Evolutionary conservation across 2,113 vertebrate species (phyloP).

Genomic region (Rhea pennata): DNA sequence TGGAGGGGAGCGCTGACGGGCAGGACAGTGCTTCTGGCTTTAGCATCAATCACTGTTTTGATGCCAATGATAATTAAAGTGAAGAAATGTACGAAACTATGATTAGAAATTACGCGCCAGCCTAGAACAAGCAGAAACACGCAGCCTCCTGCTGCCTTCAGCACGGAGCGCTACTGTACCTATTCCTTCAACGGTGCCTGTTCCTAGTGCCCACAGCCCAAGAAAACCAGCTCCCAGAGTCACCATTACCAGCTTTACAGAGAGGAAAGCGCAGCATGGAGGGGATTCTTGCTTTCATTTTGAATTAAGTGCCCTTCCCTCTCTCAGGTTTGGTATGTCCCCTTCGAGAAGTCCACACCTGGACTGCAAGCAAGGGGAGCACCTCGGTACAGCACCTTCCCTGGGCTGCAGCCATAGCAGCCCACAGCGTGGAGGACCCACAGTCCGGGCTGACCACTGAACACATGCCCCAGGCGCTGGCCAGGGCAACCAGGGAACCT

Average conservation of each 20-base stretch:
- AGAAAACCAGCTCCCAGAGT: background rate
- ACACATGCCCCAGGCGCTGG: background rate
- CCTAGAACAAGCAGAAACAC: background rate
- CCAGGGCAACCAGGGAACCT: background rate
- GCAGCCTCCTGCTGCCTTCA: background rate
- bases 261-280: background rate
- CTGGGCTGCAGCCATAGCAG: background rate
- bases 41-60: background rate
- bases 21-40: background rate
- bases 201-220: background rate
- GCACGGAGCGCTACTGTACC: rapidly evolving
- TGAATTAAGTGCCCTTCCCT: background rate
- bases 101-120: background rate
- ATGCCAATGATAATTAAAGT: slow-evolving; percentile 2
- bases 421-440: background rate
- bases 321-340: background rate
- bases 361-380: background rate
- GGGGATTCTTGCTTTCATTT: background rate
- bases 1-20: background rate
- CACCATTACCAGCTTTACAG: background rate
- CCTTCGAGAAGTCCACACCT: background rate
- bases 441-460: background rate
- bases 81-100: background rate
- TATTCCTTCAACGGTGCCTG: background rate
- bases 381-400: background rate